Percentiles rank a stretch among this genome's conserved stretches.
phyloP scores from a whole-genome alignment of 2,888 invertebrate genomes.

The Noctuana brunneofusca region DNA sequence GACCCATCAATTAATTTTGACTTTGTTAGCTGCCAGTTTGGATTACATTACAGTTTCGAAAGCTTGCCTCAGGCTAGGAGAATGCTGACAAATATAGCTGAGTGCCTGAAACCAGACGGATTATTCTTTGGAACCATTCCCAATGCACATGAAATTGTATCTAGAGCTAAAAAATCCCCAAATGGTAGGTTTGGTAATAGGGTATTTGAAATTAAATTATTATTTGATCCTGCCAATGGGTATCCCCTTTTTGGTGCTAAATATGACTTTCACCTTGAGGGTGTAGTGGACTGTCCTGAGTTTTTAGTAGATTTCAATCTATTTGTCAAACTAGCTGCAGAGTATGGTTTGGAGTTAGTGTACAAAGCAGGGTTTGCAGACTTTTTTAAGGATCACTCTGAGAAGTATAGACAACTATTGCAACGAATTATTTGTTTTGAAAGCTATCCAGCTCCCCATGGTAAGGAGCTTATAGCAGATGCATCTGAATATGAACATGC shows the following conservation, averaged over 20 bases:
- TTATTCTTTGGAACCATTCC: constrained; percentile 98
- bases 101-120: constrained; percentile 94
- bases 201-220: constrained; percentile 88
- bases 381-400: constrained; percentile 86
- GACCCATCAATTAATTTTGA: constrained; percentile 92
- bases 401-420: constrained; percentile 80
- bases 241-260: constrained; percentile 96
- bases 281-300: constrained; percentile 99
- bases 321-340: constrained; percentile 87
- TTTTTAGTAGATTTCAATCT: constrained; percentile 97
- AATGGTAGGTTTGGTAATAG: constrained; percentile 89
- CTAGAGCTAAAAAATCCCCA: constrained; percentile 83
- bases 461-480: constrained; percentile 81
- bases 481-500: constrained; percentile 89
- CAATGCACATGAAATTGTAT: constrained; percentile 95
- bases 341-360: constrained; percentile 87
- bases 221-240: constrained; percentile 84
- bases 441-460: constrained; percentile 87
- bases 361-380: constrained; percentile 89
- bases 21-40: constrained; percentile 98
- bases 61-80: constrained; percentile 93
- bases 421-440: constrained; percentile 91
- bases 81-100: constrained; percentile 96
- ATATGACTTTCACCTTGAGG: constrained; percentile 97
- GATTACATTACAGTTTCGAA: constrained; percentile 98